Evolutionary conservation across 2,888 invertebrate genomes (phyloP), one percentile per base, ranked within the genome.

Genomic region (Sarcophaga rosellei): DNA sequence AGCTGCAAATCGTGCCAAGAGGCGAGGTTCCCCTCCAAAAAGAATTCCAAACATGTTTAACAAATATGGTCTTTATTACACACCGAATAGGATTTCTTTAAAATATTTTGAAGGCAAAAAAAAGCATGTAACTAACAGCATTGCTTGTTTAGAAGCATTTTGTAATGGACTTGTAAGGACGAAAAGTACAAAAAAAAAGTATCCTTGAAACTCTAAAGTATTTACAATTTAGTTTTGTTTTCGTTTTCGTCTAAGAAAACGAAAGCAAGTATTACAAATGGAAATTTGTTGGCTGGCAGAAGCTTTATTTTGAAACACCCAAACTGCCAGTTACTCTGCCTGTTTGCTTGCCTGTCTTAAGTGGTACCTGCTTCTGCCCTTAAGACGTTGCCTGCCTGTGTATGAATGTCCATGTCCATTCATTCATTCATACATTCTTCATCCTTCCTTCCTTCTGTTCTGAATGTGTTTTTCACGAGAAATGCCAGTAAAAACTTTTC

Each of bases 41-140:
- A 53, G 15, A 53, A 15, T 53, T 12, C 17, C 53, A 53, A 53
- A 53, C 17, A 53, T 68, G 69, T 69, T 77, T 74, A 45, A 61
- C 62, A 81, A 81, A 81, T 85, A 81, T 85, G 73, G 35, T 74
- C 73, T 69, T 77, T 74, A 76, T 69, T 77, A 65, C 69, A 21
- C 35, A 4, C 8, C 35, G 35, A 35, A 35, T 35, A 35, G 35
- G 35, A 35, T 35, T 35, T 35, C 35, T 35, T 35, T 35, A 35
- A 35, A 35, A 35, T 35, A 35, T 35, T 35, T 35, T 35, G 8
- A 35, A 35, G 35, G 3, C 0, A 2, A 35, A 35, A 10, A 35
- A 35, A 35, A 6, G 35, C 10, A 35, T 35, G 6, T 35, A 35
- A 35, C 10, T 35, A 35, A 61, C 10, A 61, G 21, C 70, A 20